These are phyloP conservation scores for Riparia riparia DNA, from an alignment of 2,113 vertebrate genomes.

Conservation along the genomic window DNA sequence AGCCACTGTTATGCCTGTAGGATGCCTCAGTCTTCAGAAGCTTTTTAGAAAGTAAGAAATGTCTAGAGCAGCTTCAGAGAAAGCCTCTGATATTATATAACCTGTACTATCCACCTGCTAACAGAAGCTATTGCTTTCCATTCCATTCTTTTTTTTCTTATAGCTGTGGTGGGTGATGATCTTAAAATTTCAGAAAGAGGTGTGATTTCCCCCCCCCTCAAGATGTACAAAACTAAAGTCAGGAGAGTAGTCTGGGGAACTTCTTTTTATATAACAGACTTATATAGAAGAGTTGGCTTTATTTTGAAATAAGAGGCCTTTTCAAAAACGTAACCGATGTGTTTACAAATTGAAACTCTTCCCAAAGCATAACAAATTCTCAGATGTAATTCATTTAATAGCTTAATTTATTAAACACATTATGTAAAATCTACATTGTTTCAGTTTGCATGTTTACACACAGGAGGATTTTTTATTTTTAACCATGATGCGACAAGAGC, in stretches of 20 bases:
- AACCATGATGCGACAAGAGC: conserved; percentile 57
- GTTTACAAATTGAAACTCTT: neutral
- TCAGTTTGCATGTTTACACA: conserved; percentile 79
- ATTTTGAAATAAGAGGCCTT: neutral
- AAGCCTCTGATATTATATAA: neutral
- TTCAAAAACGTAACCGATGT: neutral
- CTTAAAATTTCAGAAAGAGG: neutral
- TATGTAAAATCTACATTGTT: conserved; percentile 79
- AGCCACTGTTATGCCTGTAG: neutral
- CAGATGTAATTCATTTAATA: conserved; percentile 68
- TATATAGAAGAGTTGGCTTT: neutral
- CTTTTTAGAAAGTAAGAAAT: neutral
- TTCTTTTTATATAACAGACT: neutral
- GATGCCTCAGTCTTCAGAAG: neutral
- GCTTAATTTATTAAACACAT: conserved; percentile 80
- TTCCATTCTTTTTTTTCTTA: neutral
- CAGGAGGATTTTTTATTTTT: conserved; percentile 46
- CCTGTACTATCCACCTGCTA: neutral
- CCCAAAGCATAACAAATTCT: conserved; percentile 55
- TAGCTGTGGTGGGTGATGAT: rapidly evolving
- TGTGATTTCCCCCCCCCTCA: neutral
- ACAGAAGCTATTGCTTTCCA: neutral
- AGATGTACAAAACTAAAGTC: neutral
- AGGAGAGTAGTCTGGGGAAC: neutral
- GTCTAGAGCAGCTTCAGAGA: neutral